Evolutionary conservation across 2,113 vertebrate species (phyloP), one percentile per base, ranked within the genome.

Genomic region (Heteronetta atricapilla): DNA sequence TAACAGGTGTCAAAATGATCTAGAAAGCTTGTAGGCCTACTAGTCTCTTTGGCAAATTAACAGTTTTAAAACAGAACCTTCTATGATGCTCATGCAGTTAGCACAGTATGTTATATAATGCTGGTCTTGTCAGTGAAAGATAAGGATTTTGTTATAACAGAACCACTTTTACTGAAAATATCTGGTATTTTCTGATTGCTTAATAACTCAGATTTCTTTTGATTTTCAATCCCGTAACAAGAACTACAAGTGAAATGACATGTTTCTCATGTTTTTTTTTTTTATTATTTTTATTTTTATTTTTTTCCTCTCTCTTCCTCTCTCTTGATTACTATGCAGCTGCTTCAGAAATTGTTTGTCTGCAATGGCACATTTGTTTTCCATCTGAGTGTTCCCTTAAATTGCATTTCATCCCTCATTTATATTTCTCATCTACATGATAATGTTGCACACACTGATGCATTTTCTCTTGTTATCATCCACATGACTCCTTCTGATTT

Each of bases 1-100:
- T 97, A 87, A 40, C 64, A 83, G 86, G 74, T 81, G 33, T 55
- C 93, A 79, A 97, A 96, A 92, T 66, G 23, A 94, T 13, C 52
- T 86, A 34, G 75, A 78, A 94, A 83, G 79, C 58, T 89, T 96
- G 68, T 64, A 89, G 58, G 48, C 52, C 36, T 84, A 56, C 80
- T 82, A 72, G 42, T 86, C 18, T 73, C 42, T 42, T 60, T 88
- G 70, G 74, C 92, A 96, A 93, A 80, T 79, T 64, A 96, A 78
- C 42, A 89, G 77, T 29, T 96, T 93, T 81, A 53, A 83, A 88
- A 62, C 5, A 5, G 33, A 38, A n/a, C 58, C 82, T 92, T 95
- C 86, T 36, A 74, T 86, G 83, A 79, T 63, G 67, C 56, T 82
- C 55, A 8, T 64, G 34, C 70, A 75, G 70, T 69, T 96, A 95